phyloP scores from a whole-genome alignment of 2,113 vertebrate species.

The Rhinichthys klamathensis region DNA sequence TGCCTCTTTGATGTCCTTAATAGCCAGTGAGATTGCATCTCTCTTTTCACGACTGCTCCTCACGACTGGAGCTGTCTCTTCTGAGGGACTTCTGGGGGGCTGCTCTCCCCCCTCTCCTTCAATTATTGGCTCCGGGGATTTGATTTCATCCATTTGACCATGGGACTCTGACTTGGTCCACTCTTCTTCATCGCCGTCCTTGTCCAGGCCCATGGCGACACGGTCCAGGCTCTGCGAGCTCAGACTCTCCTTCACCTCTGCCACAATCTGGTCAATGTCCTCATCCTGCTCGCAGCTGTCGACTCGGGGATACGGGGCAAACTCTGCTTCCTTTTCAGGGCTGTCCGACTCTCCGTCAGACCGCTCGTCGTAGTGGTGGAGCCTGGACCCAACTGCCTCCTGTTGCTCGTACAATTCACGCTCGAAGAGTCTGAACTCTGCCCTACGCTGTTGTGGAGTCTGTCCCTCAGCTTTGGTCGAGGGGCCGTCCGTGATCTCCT shows the following conservation, averaged over 20 bases:
- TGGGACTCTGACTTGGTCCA: constrained; percentile 80
- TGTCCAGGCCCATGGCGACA: constrained; percentile 60
- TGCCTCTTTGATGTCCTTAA: constrained; percentile 97
- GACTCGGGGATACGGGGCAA: constrained; percentile 89
- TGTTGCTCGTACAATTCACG: constrained; percentile 85
- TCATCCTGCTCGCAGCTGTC: constrained; percentile 95
- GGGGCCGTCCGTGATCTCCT: constrained; percentile 87
- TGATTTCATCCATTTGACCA: constrained; percentile 40
- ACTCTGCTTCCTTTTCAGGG: constrained; percentile 95
- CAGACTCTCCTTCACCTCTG: constrained; percentile 87
- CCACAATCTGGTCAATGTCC: constrained; percentile 86
- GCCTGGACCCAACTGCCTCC: constrained; percentile 89
- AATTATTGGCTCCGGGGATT: constrained; percentile 46
- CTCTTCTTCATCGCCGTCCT: constrained; percentile 68
- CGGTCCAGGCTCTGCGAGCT: constrained; percentile 86
- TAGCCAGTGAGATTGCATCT: constrained; percentile 93
- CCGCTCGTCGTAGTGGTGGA: constrained; percentile 93
- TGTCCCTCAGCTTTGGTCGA: constrained; percentile 65
- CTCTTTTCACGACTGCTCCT: constrained; percentile 87
- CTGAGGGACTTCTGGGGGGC: constrained; percentile 59
- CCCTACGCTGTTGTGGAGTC: constrained; percentile 64
- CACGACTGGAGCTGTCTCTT: constrained; percentile 71
- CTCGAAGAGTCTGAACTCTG: constrained; percentile 81
- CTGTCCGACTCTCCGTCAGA: constrained; percentile 95
- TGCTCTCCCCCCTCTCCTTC: constrained; percentile 66